A percentile compares a stretch with the other conserved stretches of the same genome.
Conservation (phyloP, 2,113 vertebrate species). For the Solea solea region DNA sequence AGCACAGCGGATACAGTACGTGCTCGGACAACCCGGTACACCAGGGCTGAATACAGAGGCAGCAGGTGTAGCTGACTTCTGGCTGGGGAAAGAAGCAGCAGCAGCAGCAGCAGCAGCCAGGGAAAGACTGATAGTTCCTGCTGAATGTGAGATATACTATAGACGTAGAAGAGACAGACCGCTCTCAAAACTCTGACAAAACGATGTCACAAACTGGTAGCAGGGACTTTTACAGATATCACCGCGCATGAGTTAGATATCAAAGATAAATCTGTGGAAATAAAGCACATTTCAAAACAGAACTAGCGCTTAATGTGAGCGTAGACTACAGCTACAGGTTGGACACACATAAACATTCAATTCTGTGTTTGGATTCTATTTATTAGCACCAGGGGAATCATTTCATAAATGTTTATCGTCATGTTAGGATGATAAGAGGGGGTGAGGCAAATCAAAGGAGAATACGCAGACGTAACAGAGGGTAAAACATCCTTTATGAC, state of each 20-base stretch:
- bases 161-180: not conserved
- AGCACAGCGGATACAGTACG: slow-evolving; percentile 32
- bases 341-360: slow-evolving; percentile 20
- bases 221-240: not conserved
- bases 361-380: slow-evolving; percentile 39
- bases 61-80: slow-evolving; percentile 27
- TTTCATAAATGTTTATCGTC: slow-evolving; percentile 41
- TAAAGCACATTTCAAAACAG: slow-evolving; percentile 5
- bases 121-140: slow-evolving; percentile 1
- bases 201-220: not conserved
- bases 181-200: not conserved
- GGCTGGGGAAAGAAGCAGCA: slow-evolving; percentile 22
- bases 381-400: slow-evolving; percentile 33
- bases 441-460: slow-evolving; percentile 25
- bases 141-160: slow-evolving; percentile 9
- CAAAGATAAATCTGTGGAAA: not conserved
- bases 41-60: slow-evolving; percentile 22
- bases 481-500: slow-evolving; percentile 33
- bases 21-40: slow-evolving; percentile 41
- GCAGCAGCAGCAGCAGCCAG: slow-evolving; percentile 13
- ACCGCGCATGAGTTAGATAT: not conserved
- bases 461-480: slow-evolving; percentile 10
- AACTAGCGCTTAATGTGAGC: slow-evolving; percentile 8
- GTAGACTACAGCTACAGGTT: slow-evolving; percentile 5
- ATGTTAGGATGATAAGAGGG: slow-evolving; percentile 45